Evolutionary conservation across 2,888 invertebrate species (phyloP).

Genomic region (Koerneria pararmatus): DNA sequence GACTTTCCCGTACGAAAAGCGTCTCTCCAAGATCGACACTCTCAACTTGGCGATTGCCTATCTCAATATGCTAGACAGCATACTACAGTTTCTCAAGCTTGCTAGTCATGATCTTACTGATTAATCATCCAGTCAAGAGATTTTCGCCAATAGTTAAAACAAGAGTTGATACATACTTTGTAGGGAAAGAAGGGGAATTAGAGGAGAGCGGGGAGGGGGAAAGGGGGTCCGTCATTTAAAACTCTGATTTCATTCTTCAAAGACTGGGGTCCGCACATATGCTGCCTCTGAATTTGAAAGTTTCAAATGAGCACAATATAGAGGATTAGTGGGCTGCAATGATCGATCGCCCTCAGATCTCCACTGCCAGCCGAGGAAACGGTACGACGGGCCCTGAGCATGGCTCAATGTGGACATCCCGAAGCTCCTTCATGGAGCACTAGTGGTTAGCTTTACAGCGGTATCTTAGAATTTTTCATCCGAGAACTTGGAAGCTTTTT

Average conservation of each 20-base stretch:
- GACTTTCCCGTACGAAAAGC: slow-evolving; percentile 96
- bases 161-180: background rate
- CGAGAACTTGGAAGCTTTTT: too few relatives aligned
- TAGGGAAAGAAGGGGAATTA: too few relatives aligned
- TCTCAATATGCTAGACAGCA: slow-evolving; percentile 76
- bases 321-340: too few relatives aligned
- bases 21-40: slow-evolving; percentile 96
- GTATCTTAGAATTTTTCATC: background rate
- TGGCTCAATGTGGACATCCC: slow-evolving; percentile 37
- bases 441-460: slow-evolving; percentile 41
- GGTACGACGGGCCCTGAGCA: slow-evolving; percentile 38
- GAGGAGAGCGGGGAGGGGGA: too few relatives aligned
- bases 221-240: too few relatives aligned
- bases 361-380: slow-evolving; percentile 41
- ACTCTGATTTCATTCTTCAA: too few relatives aligned
- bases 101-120: background rate
- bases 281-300: too few relatives aligned
- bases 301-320: too few relatives aligned
- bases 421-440: slow-evolving; percentile 55
- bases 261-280: too few relatives aligned
- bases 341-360: slow-evolving; percentile 30
- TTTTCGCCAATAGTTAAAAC: background rate
- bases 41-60: slow-evolving; percentile 92
- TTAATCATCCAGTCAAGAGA: background rate
- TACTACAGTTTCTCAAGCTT: slow-evolving; percentile 43